Evolutionary conservation across 2,888 invertebrate genomes (phyloP), one percentile per base, ranked within the genome.

Genomic region (Zele albiditarsus): DNA sequence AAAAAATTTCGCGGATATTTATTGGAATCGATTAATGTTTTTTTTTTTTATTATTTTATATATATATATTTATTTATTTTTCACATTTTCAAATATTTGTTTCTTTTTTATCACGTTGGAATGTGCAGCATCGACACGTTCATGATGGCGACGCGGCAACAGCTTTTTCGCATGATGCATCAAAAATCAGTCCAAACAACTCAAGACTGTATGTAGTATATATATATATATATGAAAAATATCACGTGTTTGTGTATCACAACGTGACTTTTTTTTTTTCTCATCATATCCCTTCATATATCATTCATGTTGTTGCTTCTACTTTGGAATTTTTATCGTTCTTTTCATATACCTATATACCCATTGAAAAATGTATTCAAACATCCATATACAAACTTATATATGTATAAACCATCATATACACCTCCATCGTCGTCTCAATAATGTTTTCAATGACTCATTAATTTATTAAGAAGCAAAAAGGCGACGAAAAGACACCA

Each of bases 241-340:
- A 28, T 60, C 28, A n/a, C 60, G 60, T 10, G 14, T 4, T 25
- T 28, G n/a, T 6, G 14, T 3, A 14, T 60, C 20, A 6, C 74
- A 60, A 65, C 67, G 49, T 25, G 49, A 42, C 38, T 38, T 60
- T 58, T 65, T 69, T 71, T 27, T 38, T 20, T 42, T 25, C 0
- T 71, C 53, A 12, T n/a, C 33, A 53, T 68, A 66, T 69, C 53
- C 62, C 63, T 73, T 77, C 73, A 77, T 75, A 77, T 73, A 78
- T 78, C 78, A 79, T 79, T 76, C 72, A 77, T 77, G 75, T 42
- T 66, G 74, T 69, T 74, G 60, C 71, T 65, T 71, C 70, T 74
- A 60, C 33, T 23, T 25, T 33, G 63, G 60, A 75, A 75, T 66
- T 73, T 71, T 72, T 33, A 53, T 71, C 31, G 57, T 58, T 72